Evolutionary conservation across 2,888 invertebrate genomes (phyloP).

Genomic region (Hydrotaea diabolus): DNA sequence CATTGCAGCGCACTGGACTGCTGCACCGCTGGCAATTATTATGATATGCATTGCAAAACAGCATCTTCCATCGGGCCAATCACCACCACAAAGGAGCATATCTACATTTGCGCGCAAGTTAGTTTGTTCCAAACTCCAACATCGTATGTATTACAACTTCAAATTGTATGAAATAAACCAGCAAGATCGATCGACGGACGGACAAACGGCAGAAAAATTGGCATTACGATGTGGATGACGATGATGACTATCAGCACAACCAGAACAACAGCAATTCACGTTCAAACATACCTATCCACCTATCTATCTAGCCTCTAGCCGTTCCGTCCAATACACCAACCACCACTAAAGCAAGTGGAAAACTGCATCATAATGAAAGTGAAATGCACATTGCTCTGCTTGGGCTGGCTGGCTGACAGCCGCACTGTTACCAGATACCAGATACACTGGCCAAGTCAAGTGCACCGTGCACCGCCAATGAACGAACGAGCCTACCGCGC

Average conservation of each 20-base stretch:
- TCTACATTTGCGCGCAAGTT: too few species aligned
- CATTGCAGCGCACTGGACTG: not conserved
- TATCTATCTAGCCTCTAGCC: too few species aligned
- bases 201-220: not conserved
- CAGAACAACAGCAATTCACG: not conserved
- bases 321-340: too few species aligned
- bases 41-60: slow-evolving; percentile 36
- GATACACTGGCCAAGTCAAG: slow-evolving; percentile 29
- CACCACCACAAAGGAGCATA: too few species aligned
- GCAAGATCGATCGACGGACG: not conserved
- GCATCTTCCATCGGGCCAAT: not conserved
- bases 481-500: not conserved
- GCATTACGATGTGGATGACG: not conserved
- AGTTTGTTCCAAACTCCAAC: not conserved
- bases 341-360: slow-evolving; percentile 48
- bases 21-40: slow-evolving; percentile 2
- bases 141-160: not conserved
- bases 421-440: slow-evolving; percentile 74
- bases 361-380: slow-evolving; percentile 78
- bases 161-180: slow-evolving; percentile 16
- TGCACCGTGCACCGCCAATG: slow-evolving; percentile 1
- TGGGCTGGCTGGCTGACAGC: slow-evolving; percentile 60
- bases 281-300: not conserved
- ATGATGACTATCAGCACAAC: not conserved
- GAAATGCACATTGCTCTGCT: slow-evolving; percentile 70